Evolutionary conservation across 2,797 vertebrate genomes (phyloP).

Genomic region (Scomberomorus guttatus): DNA sequence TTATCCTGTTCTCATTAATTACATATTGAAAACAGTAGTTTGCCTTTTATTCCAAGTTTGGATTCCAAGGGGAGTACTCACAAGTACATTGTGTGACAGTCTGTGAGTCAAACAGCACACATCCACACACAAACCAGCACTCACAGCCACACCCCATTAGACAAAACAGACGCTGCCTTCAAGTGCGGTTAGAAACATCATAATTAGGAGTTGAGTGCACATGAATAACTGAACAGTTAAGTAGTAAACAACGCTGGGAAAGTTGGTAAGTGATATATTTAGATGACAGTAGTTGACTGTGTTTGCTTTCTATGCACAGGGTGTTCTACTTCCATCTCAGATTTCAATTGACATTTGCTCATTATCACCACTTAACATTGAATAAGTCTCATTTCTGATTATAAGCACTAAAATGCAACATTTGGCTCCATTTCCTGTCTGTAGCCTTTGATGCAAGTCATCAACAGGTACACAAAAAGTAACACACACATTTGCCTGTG

Average conservation of each 20-base stretch:
- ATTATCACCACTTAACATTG: background rate
- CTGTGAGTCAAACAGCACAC: conserved; percentile 1
- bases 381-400: background rate
- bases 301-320: background rate
- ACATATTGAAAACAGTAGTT: background rate
- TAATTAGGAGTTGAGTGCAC: conserved; percentile 20
- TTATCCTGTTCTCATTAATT: background rate
- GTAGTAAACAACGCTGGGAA: conserved; percentile 17
- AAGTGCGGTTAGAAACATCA: conserved; percentile 23
- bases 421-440: background rate
- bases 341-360: conserved; percentile 1
- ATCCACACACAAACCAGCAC: background rate
- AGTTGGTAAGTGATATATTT: conserved; percentile 7
- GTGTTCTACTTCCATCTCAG: background rate
- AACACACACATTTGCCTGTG: background rate
- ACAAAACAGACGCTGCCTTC: conserved; percentile 27
- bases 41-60: background rate
- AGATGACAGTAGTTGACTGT: background rate
- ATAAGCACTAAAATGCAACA: background rate
- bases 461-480: conserved; percentile 19
- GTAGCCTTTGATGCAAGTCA: conserved; percentile 24
- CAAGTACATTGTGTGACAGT: background rate
- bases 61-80: background rate
- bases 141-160: conserved; percentile 16
- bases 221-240: conserved; percentile 11